Conservation (phyloP, 2,888 invertebrate species). For the Chirona hameri region DNA sequence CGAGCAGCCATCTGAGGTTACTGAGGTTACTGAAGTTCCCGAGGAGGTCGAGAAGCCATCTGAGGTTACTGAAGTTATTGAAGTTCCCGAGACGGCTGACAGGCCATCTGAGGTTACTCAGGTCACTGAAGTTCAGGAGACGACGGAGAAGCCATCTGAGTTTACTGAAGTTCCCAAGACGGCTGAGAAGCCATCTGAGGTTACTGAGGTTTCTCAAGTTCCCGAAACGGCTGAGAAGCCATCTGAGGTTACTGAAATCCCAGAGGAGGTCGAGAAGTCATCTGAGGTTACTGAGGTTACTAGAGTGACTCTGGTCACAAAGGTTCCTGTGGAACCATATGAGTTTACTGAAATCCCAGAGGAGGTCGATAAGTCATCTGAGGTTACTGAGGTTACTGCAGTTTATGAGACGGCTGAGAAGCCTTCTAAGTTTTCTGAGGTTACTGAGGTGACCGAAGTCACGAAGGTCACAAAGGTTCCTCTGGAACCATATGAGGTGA, state of each 20-base stretch:
- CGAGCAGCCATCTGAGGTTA: neutral
- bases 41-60: neutral
- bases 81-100: no score
- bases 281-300: neutral
- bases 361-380: neutral
- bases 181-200: neutral
- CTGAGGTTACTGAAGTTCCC: neutral
- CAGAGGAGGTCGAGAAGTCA: no score
- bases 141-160: neutral
- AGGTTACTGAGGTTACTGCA: neutral
- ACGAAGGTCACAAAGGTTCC: neutral
- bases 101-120: neutral
- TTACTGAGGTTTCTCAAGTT: neutral
- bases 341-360: neutral
- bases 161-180: neutral
- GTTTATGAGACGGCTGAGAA: no score
- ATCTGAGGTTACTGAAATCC: neutral
- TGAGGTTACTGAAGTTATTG: neutral
- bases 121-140: no score
- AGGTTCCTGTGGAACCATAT: neutral
- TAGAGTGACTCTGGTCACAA: neutral
- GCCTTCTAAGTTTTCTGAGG: neutral
- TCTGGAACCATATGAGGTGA: constrained; percentile 28
- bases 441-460: neutral
- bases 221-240: no score